Percentiles rank a stretch among this genome's conserved stretches.
phyloP scores from a whole-genome alignment of 2,888 invertebrate species.

The Nomada fabriciana region DNA sequence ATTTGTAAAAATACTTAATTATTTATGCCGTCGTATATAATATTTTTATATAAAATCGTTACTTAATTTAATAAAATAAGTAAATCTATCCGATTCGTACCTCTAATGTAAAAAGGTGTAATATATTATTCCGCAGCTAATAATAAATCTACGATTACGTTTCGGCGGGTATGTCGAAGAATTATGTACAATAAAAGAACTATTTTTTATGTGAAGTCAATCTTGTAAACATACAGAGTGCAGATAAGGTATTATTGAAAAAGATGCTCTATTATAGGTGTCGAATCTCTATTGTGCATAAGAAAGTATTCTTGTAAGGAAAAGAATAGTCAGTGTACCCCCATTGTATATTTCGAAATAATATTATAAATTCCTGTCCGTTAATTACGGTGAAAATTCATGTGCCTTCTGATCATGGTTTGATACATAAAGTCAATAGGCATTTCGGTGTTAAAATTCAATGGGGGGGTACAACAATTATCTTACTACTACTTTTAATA shows the following conservation, averaged over 20 bases:
- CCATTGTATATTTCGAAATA: conserved; percentile 75
- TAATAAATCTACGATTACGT: conserved; percentile 29
- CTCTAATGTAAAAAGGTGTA: conserved; percentile 82
- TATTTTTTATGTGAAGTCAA: conserved; percentile 80
- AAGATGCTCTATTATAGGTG: conserved; percentile 66
- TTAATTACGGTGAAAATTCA: background rate
- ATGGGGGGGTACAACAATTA: conserved; percentile 51
- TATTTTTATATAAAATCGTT: conserved; percentile 78
- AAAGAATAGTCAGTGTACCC: conserved; percentile 83
- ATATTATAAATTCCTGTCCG: conserved; percentile 67
- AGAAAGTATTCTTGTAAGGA: conserved; percentile 74
- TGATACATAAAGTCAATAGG: conserved; percentile 27
- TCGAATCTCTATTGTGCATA: conserved; percentile 76
- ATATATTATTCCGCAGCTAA: conserved; percentile 76
- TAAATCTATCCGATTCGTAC: conserved; percentile 76
- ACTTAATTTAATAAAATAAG: conserved; percentile 81
- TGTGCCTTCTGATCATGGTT: conserved; percentile 18
- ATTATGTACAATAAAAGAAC: conserved; percentile 78
- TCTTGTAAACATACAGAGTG: conserved; percentile 77
- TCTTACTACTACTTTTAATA: conserved; percentile 54
- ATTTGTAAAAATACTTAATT: conserved; percentile 82
- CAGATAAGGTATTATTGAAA: conserved; percentile 75
- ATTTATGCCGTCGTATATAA: conserved; percentile 81
- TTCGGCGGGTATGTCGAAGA: conserved; percentile 54
- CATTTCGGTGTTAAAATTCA: conserved; percentile 21